Conservation (phyloP, 1,140 invertebrate species). For the Sesamia nonagrioides region DNA sequence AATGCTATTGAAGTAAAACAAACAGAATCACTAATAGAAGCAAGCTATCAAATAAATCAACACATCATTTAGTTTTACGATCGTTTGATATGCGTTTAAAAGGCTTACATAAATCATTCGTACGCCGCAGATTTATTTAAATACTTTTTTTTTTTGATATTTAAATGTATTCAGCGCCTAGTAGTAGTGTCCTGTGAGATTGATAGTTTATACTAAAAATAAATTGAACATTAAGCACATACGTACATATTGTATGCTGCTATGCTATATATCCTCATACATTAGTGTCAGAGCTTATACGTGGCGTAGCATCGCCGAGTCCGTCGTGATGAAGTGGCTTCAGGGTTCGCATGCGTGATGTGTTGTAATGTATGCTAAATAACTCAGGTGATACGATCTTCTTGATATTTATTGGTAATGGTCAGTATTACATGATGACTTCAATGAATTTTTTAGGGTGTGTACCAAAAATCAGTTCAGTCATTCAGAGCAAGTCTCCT, state of each 20-base stretch:
- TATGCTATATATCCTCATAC: background rate
- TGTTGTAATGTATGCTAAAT: constrained; percentile 9
- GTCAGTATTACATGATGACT: background rate
- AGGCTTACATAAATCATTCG: constrained; percentile 27
- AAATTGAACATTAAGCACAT: constrained; percentile 27
- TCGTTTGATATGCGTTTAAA: constrained; percentile 20
- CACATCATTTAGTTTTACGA: constrained; percentile 19
- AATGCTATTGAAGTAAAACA: background rate
- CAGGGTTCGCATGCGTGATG: constrained; percentile 58
- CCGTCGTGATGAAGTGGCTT: constrained; percentile 50
- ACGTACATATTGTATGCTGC: constrained; percentile 2
- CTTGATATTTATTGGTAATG: background rate
- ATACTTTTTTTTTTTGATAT: background rate
- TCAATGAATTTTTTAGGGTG: background rate
- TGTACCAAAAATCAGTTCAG: too few species aligned
- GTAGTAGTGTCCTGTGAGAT: constrained; percentile 16
- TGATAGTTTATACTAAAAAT: constrained; percentile 19
- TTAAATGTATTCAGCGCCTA: constrained; percentile 15
- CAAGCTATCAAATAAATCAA: background rate
- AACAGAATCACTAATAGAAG: too few species aligned
- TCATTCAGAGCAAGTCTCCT: too few species aligned
- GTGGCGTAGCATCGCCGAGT: constrained; percentile 24
- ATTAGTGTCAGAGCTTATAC: constrained; percentile 43
- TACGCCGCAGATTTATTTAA: constrained; percentile 25
- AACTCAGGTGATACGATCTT: constrained; percentile 17